A percentile compares a stretch with the other conserved stretches of the same genome.
phyloP scores from a whole-genome alignment of 2,797 vertebrate genomes.

The Sebastes diploproa region DNA sequence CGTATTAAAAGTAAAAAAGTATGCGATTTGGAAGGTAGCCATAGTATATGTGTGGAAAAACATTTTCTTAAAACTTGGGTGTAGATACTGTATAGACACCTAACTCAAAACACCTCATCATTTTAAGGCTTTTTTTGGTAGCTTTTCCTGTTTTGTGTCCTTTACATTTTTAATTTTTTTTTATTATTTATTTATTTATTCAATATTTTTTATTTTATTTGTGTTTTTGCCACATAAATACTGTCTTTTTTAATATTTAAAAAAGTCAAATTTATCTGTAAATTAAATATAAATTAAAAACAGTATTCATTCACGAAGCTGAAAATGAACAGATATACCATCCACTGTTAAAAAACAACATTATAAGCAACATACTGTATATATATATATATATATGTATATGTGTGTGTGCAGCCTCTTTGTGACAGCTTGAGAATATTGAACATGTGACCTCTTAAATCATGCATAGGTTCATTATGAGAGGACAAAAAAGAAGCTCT shows the following conservation, averaged over 20 bases:
- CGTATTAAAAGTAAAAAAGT: too few relatives aligned
- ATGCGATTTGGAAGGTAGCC: too few relatives aligned
- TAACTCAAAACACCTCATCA: background rate
- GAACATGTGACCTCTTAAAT: conserved; percentile 62
- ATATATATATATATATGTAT: too few relatives aligned
- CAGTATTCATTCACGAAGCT: background rate
- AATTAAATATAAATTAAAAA: background rate
- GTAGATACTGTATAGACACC: background rate
- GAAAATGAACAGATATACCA: conserved; percentile 2
- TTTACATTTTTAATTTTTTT: background rate
- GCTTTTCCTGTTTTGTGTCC: background rate
- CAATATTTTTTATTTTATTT: background rate
- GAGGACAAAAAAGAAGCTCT: conserved; percentile 57
- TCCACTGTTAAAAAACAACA: background rate
- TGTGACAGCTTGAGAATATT: conserved; percentile 25
- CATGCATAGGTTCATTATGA: conserved; percentile 61
- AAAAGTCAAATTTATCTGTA: background rate
- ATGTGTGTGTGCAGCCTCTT: background rate
- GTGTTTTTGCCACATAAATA: background rate
- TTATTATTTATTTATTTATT: background rate
- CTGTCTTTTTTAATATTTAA: background rate
- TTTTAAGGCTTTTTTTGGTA: background rate
- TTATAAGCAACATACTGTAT: too few relatives aligned
- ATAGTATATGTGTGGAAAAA: background rate
- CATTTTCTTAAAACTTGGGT: background rate